Evolutionary conservation across 1,140 invertebrate species (phyloP), one percentile per base, ranked within the genome.

Genomic region (Papilio xuthus): DNA sequence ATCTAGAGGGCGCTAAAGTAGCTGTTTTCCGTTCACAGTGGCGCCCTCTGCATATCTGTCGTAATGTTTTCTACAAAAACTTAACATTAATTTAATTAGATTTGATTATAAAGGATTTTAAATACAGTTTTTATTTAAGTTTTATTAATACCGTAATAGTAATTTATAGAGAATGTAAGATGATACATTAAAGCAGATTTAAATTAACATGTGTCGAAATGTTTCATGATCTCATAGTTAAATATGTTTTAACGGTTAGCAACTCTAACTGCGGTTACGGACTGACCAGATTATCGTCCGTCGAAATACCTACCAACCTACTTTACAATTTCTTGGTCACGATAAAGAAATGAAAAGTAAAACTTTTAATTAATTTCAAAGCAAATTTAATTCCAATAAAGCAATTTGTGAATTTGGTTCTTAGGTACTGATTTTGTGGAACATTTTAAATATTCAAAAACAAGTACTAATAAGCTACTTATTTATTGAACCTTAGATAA

Each of bases 171-270:
- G 20, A 60, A 4, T 60, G 18, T 13, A 26, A 23, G 10, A 20
- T 56, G 20, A 10, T 56, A 56, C 53, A 23, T 23, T 56, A 63
- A 67, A 28, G 60, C 37, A 3, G 69, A n/a, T 70, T 41, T 70
- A 41, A 42, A 20, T 42, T 41, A 42, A 10, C 32, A 70, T 42
- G 28, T n/a, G 69, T 42, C 10, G 28, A 42, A 42, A 41, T 20
- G 4, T 42, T 70, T 41, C 32, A 28, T 73, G 42, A 42, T 47
- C 71, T 73, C 41, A 47, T 73, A 42, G 71, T 73, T 73, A 72
- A 72, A 72, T 72, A 73, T 73, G 50, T 73, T 73, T 67, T 47
- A 71, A 42, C 69, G 69, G 69, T 73, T 73, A 73, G 37, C 71
- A 28, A 44, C 71, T 12, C 10, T 47, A 73, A 73, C 71, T 47